Conservation (phyloP, 1,140 invertebrate species). For the Drosophila asahinai region DNA sequence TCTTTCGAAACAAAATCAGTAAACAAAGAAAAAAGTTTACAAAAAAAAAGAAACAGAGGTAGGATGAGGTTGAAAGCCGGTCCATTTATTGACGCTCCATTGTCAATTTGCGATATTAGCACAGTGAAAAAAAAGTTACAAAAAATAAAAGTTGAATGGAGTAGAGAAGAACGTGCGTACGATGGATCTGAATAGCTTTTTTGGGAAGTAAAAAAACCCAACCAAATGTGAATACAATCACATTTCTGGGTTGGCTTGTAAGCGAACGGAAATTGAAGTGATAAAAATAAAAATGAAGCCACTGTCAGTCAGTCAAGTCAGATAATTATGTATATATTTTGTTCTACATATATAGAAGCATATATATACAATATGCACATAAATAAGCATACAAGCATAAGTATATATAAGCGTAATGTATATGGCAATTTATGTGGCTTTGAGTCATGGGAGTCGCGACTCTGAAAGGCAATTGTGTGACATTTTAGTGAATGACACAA, state of each 20-base stretch:
- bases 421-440: constrained; percentile 48
- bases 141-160: constrained; percentile 36
- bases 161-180: constrained; percentile 48
- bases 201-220: constrained; percentile 14
- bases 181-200: constrained; percentile 44
- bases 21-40: constrained; percentile 46
- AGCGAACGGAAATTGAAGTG: constrained; percentile 75
- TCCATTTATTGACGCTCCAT: constrained; percentile 65
- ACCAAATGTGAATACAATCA: constrained; percentile 11
- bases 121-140: constrained; percentile 9
- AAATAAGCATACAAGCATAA: constrained; percentile 3
- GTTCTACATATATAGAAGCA: not conserved
- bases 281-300: constrained; percentile 74
- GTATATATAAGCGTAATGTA: constrained; percentile 13
- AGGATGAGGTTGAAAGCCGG: constrained; percentile 42
- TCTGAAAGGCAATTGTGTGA: constrained; percentile 44
- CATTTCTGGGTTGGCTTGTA: constrained; percentile 52
- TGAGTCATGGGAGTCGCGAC: constrained; percentile 32
- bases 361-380: constrained; percentile 5
- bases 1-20: constrained; percentile 50
- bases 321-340: constrained; percentile 44
- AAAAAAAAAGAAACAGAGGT: not conserved
- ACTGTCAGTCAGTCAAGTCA: constrained; percentile 40
- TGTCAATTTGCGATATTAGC: constrained; percentile 75
- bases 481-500: constrained; percentile 45